phyloP scores from a whole-genome alignment of 2,888 invertebrate genomes.

The Cephus spinipes region DNA sequence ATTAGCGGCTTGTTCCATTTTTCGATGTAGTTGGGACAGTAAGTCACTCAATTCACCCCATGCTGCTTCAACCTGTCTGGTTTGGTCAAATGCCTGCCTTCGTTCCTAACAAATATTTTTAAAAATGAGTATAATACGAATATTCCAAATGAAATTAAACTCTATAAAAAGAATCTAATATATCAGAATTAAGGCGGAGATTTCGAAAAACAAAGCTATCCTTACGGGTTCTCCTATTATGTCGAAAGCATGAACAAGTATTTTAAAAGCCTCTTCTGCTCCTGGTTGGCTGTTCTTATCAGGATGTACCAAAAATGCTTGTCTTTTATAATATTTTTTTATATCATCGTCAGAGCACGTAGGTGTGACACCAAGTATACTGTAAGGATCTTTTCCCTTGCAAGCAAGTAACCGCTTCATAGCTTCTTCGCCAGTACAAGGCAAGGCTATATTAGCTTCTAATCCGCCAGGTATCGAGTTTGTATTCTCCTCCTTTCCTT shows the following conservation, averaged over 20 bases:
- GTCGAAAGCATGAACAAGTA: constrained; percentile 94
- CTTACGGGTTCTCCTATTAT: constrained; percentile 90
- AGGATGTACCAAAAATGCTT: constrained; percentile 95
- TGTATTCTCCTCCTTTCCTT: constrained; percentile 65
- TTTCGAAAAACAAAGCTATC: background rate
- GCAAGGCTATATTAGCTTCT: constrained; percentile 82
- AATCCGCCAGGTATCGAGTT: constrained; percentile 70
- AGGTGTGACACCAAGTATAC: constrained; percentile 88
- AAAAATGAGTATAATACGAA: background rate
- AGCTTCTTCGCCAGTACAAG: constrained; percentile 93
- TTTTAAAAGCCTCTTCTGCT: constrained; percentile 96
- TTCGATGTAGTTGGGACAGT: constrained; percentile 88
- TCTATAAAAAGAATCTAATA: background rate
- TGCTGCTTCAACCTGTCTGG: constrained; percentile 84
- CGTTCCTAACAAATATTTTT: constrained; percentile 71
- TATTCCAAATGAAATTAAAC: background rate
- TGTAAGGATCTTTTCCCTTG: constrained; percentile 96
- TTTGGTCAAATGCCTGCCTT: constrained; percentile 79
- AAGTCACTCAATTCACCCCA: constrained; percentile 91
- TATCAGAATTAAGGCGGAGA: background rate
- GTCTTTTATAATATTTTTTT: constrained; percentile 92
- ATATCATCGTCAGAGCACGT: constrained; percentile 94
- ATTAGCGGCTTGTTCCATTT: constrained; percentile 94
- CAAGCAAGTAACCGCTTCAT: constrained; percentile 93
- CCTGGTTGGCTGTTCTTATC: constrained; percentile 96